Evolutionary conservation across 2,888 invertebrate species (phyloP), one percentile per base, ranked within the genome.

Genomic region (Tryphoninae sp.): DNA sequence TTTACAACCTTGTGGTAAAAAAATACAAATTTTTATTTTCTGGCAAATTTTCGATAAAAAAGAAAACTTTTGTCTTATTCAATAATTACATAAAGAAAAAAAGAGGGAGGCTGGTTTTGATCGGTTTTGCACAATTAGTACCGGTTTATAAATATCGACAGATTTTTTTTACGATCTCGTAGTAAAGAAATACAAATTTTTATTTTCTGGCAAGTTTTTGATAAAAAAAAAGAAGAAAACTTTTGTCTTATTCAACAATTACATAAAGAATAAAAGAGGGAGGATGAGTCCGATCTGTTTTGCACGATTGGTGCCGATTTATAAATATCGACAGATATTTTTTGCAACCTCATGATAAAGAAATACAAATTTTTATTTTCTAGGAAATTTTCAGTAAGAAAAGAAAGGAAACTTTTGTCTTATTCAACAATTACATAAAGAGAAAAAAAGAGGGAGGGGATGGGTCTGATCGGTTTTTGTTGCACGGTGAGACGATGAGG

Each of bases 71-170:
- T 45, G 9, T 13, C 3, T 45, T 45, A 11, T 45, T 45, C 13
- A 45, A 9, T 0, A 45, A 45, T 45, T 45, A 13, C 3, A 45
- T 45, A 45, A 45, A 45, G 11, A 13, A 3, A 45, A 13, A 13
- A n/a, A n/a, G n/a, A n/a, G 1, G 2, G 45, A 45, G 26, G 9
- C 7, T 45, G 2, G 45, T 1, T 13, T 11, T 13, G 45, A 13
- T 45, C 13, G 13, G 9, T 45, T 45, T 45, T 45, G n/a, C n/a
- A n/a, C n/a, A n/a, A n/a, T n/a, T n/a, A n/a, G n/a, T 73, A 51
- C 33, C 26, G 49, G 45, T 33, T 11, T n/a, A 16, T 13, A 59
- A 59, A 59, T n/a, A n/a, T n/a, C 16, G 16, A 11, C 6, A 3
- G 16, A 59, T n/a, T 1, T 23, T 59, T 59, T 16, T 11, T 1